phyloP scores from a whole-genome alignment of 2,797 vertebrate genomes.

The Falco concolor region DNA sequence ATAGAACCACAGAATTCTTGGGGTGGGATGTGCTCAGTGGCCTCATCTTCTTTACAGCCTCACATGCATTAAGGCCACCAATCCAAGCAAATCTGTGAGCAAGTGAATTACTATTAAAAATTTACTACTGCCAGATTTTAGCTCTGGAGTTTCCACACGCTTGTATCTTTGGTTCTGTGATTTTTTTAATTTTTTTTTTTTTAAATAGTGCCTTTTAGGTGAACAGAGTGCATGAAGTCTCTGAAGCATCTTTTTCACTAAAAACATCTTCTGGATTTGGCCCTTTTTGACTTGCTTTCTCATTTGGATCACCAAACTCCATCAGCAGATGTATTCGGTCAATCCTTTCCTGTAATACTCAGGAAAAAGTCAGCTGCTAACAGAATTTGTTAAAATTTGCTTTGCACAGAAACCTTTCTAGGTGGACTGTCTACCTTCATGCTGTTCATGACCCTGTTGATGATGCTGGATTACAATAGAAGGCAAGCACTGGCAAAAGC shows the following conservation, averaged over 20 bases:
- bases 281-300: neutral
- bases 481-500: neutral
- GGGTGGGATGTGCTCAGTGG: neutral
- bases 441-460: fast-evolving
- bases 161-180: neutral
- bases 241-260: neutral
- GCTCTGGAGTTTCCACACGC: neutral
- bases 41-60: neutral
- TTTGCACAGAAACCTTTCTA: neutral
- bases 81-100: neutral
- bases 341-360: neutral
- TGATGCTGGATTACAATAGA: neutral
- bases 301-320: neutral
- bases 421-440: fast-evolving
- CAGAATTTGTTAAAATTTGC: neutral
- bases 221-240: neutral
- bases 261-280: neutral
- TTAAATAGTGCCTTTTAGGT: neutral
- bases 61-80: neutral
- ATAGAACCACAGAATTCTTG: neutral
- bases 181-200: neutral
- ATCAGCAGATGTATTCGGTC: neutral
- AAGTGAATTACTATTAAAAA: neutral
- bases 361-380: neutral
- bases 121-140: neutral